These are phyloP conservation scores for Isichthys henryi DNA, from an alignment of 2,113 vertebrate genomes.

Conservation along the genomic window DNA sequence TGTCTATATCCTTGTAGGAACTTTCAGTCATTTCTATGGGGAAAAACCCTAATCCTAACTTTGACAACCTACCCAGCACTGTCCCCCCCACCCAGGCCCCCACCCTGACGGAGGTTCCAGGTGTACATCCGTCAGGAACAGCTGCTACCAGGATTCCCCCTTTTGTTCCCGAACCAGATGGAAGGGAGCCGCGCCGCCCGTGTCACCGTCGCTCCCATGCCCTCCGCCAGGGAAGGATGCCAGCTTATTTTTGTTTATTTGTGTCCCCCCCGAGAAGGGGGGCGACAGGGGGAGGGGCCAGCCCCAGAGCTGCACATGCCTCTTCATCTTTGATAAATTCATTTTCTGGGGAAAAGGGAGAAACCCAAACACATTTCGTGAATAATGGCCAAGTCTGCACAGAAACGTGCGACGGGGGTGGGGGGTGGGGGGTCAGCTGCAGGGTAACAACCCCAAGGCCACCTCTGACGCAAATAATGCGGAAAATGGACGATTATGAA, in stretches of 20 bases:
- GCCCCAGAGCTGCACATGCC: conserved; percentile 10
- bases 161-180: conserved; percentile 21
- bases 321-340: conserved; percentile 19
- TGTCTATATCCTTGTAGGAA: too few relatives aligned
- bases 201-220: neutral
- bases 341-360: conserved; percentile 15
- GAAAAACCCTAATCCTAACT: too few relatives aligned
- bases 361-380: conserved; percentile 14
- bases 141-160: conserved; percentile 23
- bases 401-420: neutral
- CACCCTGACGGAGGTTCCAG: conserved; percentile 17
- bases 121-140: conserved; percentile 23
- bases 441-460: neutral
- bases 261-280: neutral
- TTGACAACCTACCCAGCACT: too few relatives aligned
- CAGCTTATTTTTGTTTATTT: conserved; percentile 18
- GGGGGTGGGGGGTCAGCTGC: too few relatives aligned
- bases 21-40: too few relatives aligned
- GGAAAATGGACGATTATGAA: neutral
- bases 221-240: conserved; percentile 3
- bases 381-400: conserved; percentile 13
- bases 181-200: neutral
- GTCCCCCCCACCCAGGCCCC: neutral
- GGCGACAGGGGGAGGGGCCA: neutral
- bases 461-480: neutral